These are phyloP conservation scores for Neuroterus valhalla DNA, from an alignment of 1,140 invertebrate species.

Conservation along the genomic window DNA sequence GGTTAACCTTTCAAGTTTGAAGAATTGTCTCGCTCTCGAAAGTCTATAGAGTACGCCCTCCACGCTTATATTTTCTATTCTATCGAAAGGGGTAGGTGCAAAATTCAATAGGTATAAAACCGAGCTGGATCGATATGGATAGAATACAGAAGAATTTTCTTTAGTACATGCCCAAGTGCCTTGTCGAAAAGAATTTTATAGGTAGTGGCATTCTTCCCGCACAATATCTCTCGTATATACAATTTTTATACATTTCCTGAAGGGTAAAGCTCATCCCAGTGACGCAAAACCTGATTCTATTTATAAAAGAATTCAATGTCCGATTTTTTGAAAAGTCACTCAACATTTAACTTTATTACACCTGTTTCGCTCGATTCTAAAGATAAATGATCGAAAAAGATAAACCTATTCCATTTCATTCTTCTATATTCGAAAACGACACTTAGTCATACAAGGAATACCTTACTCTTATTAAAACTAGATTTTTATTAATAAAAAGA, in stretches of 20 bases:
- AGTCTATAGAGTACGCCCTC: too few species aligned
- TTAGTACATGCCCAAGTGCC: neutral
- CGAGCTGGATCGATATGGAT: neutral
- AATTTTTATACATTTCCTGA: slow-evolving; percentile 8
- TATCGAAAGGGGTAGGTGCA: neutral
- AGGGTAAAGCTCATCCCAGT: slow-evolving; percentile 22
- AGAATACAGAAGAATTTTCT: slow-evolving; percentile 11
- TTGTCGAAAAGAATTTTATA: neutral
- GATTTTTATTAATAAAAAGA: too few species aligned
- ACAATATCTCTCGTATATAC: neutral
- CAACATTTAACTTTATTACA: neutral
- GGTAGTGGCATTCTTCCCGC: neutral
- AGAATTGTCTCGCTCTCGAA: too few species aligned
- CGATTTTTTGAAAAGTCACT: neutral
- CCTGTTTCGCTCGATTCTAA: too few species aligned
- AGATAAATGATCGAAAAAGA: too few species aligned
- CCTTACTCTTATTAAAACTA: too few species aligned
- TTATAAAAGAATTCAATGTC: neutral
- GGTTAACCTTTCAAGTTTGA: too few species aligned
- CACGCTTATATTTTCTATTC: neutral
- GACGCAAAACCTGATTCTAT: neutral
- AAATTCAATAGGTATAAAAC: neutral
- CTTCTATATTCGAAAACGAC: too few species aligned
- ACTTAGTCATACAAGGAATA: too few species aligned
- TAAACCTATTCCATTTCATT: too few species aligned